These are phyloP conservation scores for Platyscapa corneri DNA, from an alignment of 1,140 invertebrate species.

Conservation along the genomic window DNA sequence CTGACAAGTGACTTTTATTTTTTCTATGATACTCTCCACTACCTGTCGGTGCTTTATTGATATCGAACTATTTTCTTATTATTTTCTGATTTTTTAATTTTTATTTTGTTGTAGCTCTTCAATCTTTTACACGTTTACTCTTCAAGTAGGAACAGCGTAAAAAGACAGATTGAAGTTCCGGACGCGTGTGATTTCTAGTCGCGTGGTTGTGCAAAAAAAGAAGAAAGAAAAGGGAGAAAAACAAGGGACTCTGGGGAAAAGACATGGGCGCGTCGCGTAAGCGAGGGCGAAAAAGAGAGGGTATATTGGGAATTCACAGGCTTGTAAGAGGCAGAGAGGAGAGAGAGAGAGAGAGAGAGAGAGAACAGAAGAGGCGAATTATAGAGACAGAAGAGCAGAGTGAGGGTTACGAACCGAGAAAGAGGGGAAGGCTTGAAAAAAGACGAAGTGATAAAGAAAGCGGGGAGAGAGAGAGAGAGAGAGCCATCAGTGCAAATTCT, in stretches of 20 bases:
- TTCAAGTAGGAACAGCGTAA: background rate
- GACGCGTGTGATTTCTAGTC: slow-evolving; percentile 49
- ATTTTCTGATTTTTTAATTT: background rate
- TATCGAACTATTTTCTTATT: slow-evolving; percentile 1
- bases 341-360: slow-evolving; percentile 8
- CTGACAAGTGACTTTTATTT: background rate
- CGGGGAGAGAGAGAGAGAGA: slow-evolving; percentile 56
- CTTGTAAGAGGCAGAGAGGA: background rate
- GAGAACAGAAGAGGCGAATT: slow-evolving; percentile 44
- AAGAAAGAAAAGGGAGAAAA: slow-evolving; percentile 35
- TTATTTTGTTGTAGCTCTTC: background rate
- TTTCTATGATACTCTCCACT: background rate
- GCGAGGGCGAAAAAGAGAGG: slow-evolving; percentile 49
- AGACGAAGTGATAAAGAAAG: slow-evolving; percentile 48
- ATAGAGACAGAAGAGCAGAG: slow-evolving; percentile 47
- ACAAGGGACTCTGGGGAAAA: slow-evolving; percentile 4
- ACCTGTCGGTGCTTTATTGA: background rate
- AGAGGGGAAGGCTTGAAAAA: background rate
- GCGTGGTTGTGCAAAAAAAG: slow-evolving; percentile 11
- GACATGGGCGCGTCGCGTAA: slow-evolving; percentile 21
- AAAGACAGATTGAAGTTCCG: background rate
- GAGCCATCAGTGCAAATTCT: slow-evolving; percentile 40
- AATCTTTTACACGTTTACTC: background rate
- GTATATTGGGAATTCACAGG: slow-evolving; percentile 26
- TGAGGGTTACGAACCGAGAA: slow-evolving; percentile 32